phyloP scores from a whole-genome alignment of 2,888 invertebrate species.

The Hypena proboscidalis region DNA sequence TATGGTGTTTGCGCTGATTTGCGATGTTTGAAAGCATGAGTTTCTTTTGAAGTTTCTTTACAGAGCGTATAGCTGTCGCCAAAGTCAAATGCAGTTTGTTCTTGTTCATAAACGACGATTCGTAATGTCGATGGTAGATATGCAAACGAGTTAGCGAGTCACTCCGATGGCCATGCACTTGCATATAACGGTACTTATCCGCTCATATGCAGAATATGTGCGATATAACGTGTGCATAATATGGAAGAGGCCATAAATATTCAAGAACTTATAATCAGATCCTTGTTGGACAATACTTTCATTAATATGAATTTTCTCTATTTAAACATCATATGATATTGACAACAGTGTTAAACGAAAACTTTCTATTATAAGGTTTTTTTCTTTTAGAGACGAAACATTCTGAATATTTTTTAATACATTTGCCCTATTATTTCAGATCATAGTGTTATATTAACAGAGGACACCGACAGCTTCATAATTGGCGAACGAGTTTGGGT shows the following conservation, averaged over 20 bases:
- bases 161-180: conserved; percentile 72
- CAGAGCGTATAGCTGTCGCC: conserved; percentile 45
- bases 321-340: conserved; percentile 8
- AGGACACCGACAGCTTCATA: conserved; percentile 97
- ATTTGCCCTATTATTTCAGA: conserved; percentile 82
- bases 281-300: conserved; percentile 50
- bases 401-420: conserved; percentile 10
- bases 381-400: conserved; percentile 5
- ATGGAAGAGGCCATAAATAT: conserved; percentile 61
- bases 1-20: conserved; percentile 53
- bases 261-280: conserved; percentile 56
- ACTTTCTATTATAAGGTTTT: too few species aligned
- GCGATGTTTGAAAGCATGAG: conserved; percentile 54
- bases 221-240: conserved; percentile 64
- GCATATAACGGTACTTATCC: conserved; percentile 69
- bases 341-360: too few species aligned
- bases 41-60: conserved; percentile 45
- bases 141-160: conserved; percentile 71
- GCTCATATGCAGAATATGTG: conserved; percentile 67
- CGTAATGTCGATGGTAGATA: conserved; percentile 62
- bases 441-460: conserved; percentile 93
- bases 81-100: conserved; percentile 83
- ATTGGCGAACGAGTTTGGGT: conserved; percentile 98
- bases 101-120: conserved; percentile 63
- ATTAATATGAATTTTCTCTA: conserved; percentile 35